Evolutionary conservation across 2,113 vertebrate genomes (phyloP).

Genomic region (Macrotis lagotis): DNA sequence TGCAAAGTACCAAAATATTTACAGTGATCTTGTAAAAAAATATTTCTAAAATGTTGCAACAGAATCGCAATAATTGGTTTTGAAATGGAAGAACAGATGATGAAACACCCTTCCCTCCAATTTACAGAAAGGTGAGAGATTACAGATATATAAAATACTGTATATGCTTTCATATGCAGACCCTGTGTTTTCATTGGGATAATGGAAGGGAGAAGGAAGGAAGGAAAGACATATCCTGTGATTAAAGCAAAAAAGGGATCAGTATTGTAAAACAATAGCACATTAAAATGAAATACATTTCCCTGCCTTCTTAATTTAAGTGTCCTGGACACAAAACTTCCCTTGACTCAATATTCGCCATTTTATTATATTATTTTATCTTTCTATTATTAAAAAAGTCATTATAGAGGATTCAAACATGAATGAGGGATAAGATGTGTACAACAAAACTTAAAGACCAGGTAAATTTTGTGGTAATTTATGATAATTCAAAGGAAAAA

Average conservation of each 20-base stretch:
- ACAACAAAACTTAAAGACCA: neutral
- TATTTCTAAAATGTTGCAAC: neutral
- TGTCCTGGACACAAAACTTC: neutral
- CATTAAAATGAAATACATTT: neutral
- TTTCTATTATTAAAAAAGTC: neutral
- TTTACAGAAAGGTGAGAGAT: neutral
- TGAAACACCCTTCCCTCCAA: neutral
- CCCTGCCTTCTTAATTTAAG: neutral
- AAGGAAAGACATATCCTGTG: neutral
- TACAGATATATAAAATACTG: neutral
- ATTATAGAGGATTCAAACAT: neutral
- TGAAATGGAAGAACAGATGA: neutral
- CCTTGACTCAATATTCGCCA: constrained; percentile 5
- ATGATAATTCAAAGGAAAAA: neutral
- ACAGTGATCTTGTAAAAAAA: neutral
- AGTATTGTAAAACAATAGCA: neutral
- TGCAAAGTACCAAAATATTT: neutral
- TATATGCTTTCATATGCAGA: neutral
- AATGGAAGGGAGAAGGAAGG: neutral
- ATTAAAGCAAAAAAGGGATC: neutral
- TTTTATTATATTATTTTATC: neutral
- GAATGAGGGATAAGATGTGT: neutral
- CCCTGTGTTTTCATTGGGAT: neutral
- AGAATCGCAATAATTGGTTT: neutral
- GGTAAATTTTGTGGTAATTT: neutral